Evolutionary conservation across 2,113 vertebrate species (phyloP), one percentile per base, ranked within the genome.

Genomic region (Leucopternis melanops): DNA sequence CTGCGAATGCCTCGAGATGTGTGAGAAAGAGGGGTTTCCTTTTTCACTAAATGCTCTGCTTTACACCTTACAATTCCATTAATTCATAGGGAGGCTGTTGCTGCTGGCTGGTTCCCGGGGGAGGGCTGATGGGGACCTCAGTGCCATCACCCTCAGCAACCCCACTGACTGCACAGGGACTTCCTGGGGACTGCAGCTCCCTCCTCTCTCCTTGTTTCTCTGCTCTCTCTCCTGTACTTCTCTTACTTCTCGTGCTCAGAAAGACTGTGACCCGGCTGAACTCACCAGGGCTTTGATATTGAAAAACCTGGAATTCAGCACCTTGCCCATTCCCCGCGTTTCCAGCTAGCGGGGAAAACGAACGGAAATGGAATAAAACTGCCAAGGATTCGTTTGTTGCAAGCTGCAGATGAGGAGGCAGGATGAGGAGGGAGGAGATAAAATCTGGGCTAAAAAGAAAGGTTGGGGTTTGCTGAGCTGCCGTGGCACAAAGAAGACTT

Each of bases 121-220:
- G 52, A 55, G 10, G 22, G 45, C 34, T 49, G 71, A 9, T 23
- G 50, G 74, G 18, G 9, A 69, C 69, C 31, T 58, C 62, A 8
- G 44, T 12, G 47, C 54, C 10, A 2, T 13, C 74, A 40, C 45
- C 57, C 38, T 11, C 81, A 91, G 47, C 34, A 44, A 3, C 36
- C 38, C 27, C 85, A 79, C 13, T 2, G 0, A 3, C 44, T 38
- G 38, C 32, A 31, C 0, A 0, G 67, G 47, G 18, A 40, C 66
- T 44, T 72, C 65, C 20, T 23, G 1, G 9, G 55, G 50, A 17
- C 67, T 66, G 75, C 50, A 87, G 4, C 55, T 86, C 21, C 47
- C 21, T 93, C 58, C 20, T 73, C 32, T 40, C n/a, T 20, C 26
- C 59, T 58, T 32, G 1, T 22, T 19, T 23, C 78, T 63, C 66